These are phyloP conservation scores for Melanotus villosus DNA, from an alignment of 2,888 invertebrate species.

Conservation along the genomic window DNA sequence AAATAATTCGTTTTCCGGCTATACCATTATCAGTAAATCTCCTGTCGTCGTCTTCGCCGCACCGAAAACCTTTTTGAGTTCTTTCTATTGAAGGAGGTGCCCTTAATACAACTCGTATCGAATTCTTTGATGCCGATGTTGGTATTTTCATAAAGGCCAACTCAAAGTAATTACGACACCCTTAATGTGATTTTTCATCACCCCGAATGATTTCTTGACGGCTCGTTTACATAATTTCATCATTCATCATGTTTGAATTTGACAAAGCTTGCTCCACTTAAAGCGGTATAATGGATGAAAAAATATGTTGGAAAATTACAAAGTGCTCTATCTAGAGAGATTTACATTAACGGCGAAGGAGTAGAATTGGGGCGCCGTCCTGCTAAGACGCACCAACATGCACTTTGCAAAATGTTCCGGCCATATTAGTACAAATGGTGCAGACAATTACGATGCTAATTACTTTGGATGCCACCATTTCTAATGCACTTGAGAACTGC, in stretches of 20 bases:
- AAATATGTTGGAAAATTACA: slow-evolving; percentile 39
- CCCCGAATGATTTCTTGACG: slow-evolving; percentile 51
- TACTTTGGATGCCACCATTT: background rate
- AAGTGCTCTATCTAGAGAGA: slow-evolving; percentile 39
- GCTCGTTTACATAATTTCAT: slow-evolving; percentile 54
- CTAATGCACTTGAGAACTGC: background rate
- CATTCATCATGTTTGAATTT: slow-evolving; percentile 52
- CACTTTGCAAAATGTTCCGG: background rate
- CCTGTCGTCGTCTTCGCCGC: slow-evolving; percentile 23
- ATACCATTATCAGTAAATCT: slow-evolving; percentile 27
- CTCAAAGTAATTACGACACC: slow-evolving; percentile 42
- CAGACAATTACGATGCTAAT: background rate
- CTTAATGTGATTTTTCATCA: slow-evolving; percentile 45
- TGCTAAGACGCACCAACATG: background rate
- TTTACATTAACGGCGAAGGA: slow-evolving; percentile 22
- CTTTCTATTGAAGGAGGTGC: slow-evolving; percentile 23
- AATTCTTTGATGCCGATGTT: slow-evolving; percentile 26
- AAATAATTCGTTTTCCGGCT: slow-evolving; percentile 28
- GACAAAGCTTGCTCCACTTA: slow-evolving; percentile 42
- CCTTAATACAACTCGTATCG: slow-evolving; percentile 31
- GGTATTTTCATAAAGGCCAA: slow-evolving; percentile 41
- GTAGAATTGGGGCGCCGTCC: background rate
- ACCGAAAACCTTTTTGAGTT: background rate
- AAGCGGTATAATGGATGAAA: slow-evolving; percentile 40
- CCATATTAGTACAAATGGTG: slow-evolving; percentile 1